Base-by-base conservation (phyloP, 2,888 invertebrate genomes). In the Drosophila infuscata region DNA sequence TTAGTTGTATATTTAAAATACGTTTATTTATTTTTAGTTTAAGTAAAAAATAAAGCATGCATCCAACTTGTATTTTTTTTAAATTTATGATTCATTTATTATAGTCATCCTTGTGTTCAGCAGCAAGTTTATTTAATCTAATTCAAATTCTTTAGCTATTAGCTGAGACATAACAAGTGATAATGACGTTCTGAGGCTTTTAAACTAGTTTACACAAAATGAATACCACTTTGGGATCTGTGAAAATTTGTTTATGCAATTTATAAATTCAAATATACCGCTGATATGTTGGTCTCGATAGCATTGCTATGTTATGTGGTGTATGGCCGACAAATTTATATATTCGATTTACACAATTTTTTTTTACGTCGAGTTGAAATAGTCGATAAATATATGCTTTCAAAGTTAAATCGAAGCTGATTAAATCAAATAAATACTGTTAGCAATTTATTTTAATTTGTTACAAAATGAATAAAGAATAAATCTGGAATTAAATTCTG, bases 11-110 rank as follows among this genome's bases (percentile, higher is more conserved):
- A 36, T 53, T 58, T 70, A 41, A 43, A 41, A 0, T 74, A 74
- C 70, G 77, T 11, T 36, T 77, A 77, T 77, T 77, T 77, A 66
- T 77, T 77, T 68, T 30, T 64, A 38, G 49, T n/a, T 59, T 78
- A 74, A 67, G 70, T n/a, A 15, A 38, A 46, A 53, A 74, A 74
- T 78, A 78, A 77, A 70, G 57, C 70, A 61, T 59, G 53, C 48
- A 38, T 54, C 11, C 7, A 64, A 61, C n/a, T 49, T 63, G 38
- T 35, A 60, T 25, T 36, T 15, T 46, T 36, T 61, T 17, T 0
- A 33, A n/a, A 49, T 29, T 5, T 6, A 4, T 30, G 17, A 17
- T 49, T 49, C 30, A 6, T 49, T 49, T 7, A 46, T 25, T 20
- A 3, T 3, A 12, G 20, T 20, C 12, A 46, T 20, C 25, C 8